Evolutionary conservation across 2,888 invertebrate species (phyloP).

Genomic region (Eristalinus sepulchralis): DNA sequence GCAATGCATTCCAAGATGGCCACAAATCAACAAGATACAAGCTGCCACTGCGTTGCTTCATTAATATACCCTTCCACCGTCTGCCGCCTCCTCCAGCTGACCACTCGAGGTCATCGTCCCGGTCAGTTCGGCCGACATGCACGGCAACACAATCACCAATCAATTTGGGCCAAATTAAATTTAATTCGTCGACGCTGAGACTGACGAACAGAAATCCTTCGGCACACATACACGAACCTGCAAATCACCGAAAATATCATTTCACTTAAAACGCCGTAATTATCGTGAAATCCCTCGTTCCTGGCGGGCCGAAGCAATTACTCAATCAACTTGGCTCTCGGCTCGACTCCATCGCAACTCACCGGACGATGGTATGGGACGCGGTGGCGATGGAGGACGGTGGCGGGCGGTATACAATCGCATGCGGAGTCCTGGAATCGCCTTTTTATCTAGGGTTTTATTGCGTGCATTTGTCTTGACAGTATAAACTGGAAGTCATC

Average conservation of each 20-base stretch:
- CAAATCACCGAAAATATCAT: constrained; percentile 59
- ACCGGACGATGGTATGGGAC: not conserved
- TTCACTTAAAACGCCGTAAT: constrained; percentile 55
- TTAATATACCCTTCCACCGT: not conserved
- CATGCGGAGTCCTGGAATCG: constrained; percentile 56
- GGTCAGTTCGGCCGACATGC: constrained; percentile 22
- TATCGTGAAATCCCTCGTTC: constrained; percentile 46
- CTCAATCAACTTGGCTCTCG: constrained; percentile 62
- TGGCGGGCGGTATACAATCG: constrained; percentile 44
- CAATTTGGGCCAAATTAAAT: constrained; percentile 18
- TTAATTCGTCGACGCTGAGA: constrained; percentile 25
- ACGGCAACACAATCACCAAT: constrained; percentile 15
- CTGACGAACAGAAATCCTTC: constrained; percentile 9
- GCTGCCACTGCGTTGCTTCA: constrained; percentile 14
- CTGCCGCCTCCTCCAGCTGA: too few relatives aligned
- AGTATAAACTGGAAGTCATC: constrained; percentile 45
- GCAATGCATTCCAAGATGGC: not conserved
- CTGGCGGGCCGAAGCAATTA: constrained; percentile 52
- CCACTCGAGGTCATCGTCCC: constrained; percentile 4
- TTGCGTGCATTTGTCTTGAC: constrained; percentile 68
- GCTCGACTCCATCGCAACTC: constrained; percentile 21
- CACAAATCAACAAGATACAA: constrained; percentile 17
- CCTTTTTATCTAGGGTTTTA: constrained; percentile 63
- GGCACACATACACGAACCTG: constrained; percentile 8
- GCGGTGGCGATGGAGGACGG: not conserved